Conservation (phyloP, 92 coral and sea anemone species). For the Parazoanthus darwini region DNA sequence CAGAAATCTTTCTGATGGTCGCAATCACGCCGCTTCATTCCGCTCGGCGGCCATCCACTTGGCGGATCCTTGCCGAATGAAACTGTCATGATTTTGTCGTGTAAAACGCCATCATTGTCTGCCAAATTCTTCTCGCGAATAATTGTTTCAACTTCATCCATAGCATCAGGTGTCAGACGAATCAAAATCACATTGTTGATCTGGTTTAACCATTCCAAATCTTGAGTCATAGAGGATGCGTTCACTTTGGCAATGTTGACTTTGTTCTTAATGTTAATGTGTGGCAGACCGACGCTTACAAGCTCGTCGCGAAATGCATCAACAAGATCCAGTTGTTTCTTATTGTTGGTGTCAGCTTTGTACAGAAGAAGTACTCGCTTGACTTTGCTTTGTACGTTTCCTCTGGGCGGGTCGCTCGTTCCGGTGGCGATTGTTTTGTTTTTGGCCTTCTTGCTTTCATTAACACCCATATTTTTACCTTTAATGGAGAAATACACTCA, state of each 20-base stretch:
- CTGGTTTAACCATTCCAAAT: slow-evolving; percentile 72
- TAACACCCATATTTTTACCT: slow-evolving; percentile 21
- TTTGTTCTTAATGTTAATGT: slow-evolving; percentile 24
- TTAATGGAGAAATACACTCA: neutral
- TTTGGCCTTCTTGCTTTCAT: slow-evolving; percentile 24
- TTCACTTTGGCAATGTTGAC: slow-evolving; percentile 21
- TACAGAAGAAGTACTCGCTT: slow-evolving; percentile 73
- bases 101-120: slow-evolving; percentile 65
- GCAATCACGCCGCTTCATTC: slow-evolving; percentile 45
- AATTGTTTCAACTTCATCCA: slow-evolving; percentile 55
- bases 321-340: slow-evolving; percentile 60
- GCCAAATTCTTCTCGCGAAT: slow-evolving; percentile 63
- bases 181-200: slow-evolving; percentile 78
- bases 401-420: slow-evolving; percentile 19
- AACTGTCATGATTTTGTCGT: slow-evolving; percentile 72
- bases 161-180: slow-evolving; percentile 74
- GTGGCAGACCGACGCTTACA: slow-evolving; percentile 27
- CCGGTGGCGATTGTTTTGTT: neutral
- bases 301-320: slow-evolving; percentile 84
- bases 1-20: slow-evolving; percentile 64
- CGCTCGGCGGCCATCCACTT: slow-evolving; percentile 82
- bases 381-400: slow-evolving; percentile 31
- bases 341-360: slow-evolving; percentile 47
- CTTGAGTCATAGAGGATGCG: slow-evolving; percentile 36
- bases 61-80: slow-evolving; percentile 73